Evolutionary conservation across 2,797 vertebrate genomes (phyloP), one percentile per base, ranked within the genome.

Genomic region (Taeniopygia guttata): DNA sequence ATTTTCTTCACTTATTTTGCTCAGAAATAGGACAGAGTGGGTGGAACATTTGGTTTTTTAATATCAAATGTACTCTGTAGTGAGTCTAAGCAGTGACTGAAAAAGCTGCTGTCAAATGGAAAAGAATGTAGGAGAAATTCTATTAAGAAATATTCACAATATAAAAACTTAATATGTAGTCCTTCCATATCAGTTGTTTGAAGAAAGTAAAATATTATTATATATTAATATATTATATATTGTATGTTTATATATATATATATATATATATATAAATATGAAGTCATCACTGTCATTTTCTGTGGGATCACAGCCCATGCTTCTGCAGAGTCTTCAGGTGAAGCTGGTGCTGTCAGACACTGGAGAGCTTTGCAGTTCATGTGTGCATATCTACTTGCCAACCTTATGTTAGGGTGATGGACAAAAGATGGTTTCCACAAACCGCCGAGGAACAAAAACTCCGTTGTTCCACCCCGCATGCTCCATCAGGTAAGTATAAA

Each of bases 361-460:
- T 1, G 2, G 27, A 51, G 18, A 76, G 11, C 27, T 72, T 34
- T 56, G 36, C 42, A 36, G 60, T 12, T 78, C 22, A 4, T 17
- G 11, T 42, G 29, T 42, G 30, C 13, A 8, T 10, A 46, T 38
- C 52, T 56, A 4, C 13, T 22, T 45, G 48, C 23, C 23, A 74
- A 32, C 3, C 5, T 27, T 3, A 0, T 9, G 6, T 17, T 32
- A 42, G 16, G 11, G 14, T 55, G 45, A 32, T 20, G 12, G 32
- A 29, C 7, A 49, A 34, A 38, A 48, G 5, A 19, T 46, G 16
- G 18, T 26, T 78, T 77, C 58, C 38, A 49, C 3, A 3, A 43
- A 23, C 23, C 49, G 9, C 17, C 30, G 29, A 54, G 26, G 15
- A 36, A 29, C 10, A 81, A 84, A 76, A 59, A 2, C 9, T 29